These are phyloP conservation scores for Melanostigma gelatinosum DNA, from an alignment of 2,113 vertebrate species.

Conservation along the genomic window DNA sequence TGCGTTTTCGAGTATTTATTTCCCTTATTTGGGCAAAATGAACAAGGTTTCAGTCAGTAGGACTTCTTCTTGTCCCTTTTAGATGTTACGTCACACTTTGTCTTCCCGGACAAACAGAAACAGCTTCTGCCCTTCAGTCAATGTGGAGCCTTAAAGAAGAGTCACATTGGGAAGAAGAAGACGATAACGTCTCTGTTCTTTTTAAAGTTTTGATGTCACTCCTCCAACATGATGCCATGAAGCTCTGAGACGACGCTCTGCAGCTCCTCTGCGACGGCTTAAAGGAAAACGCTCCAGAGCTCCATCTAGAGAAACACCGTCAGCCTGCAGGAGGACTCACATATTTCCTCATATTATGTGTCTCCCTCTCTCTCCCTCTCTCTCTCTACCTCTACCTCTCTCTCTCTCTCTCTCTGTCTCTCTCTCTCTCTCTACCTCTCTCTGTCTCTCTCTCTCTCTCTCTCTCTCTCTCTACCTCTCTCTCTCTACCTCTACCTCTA, in stretches of 20 bases:
- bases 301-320: slow-evolving; percentile 42
- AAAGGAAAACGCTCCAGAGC: slow-evolving; percentile 29
- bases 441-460: too few species aligned
- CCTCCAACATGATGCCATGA: background rate
- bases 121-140: background rate
- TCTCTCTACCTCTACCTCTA: too few species aligned
- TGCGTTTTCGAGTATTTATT: too few species aligned
- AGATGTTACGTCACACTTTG: background rate
- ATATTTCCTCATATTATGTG: background rate
- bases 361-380: too few species aligned
- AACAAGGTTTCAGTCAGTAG: background rate
- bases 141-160: background rate
- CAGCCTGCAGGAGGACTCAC: slow-evolving; percentile 11
- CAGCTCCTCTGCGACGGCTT: background rate
- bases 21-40: background rate
- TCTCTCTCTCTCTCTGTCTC: too few species aligned
- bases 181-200: background rate
- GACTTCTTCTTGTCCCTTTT: background rate
- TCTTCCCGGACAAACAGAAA: background rate
- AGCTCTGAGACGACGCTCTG: background rate
- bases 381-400: too few species aligned
- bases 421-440: too few species aligned
- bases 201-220: slow-evolving; percentile 27
- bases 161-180: background rate
- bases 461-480: too few species aligned